phyloP scores from a whole-genome alignment of 2,888 invertebrate species.

The Bibio marci region DNA sequence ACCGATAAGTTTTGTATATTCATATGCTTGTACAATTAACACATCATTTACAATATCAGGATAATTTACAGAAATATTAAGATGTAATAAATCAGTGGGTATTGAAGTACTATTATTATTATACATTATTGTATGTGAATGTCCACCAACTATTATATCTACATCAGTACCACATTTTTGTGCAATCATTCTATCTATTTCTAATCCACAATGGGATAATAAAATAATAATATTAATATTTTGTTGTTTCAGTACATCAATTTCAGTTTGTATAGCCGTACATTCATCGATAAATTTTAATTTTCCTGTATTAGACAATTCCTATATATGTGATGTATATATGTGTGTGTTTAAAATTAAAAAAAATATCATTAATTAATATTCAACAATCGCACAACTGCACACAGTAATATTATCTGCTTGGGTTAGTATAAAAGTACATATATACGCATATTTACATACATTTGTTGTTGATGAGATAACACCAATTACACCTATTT shows the following conservation, averaged over 20 bases:
- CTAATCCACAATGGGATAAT: constrained; percentile 63
- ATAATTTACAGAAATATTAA: constrained; percentile 36
- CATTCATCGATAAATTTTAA: constrained; percentile 54
- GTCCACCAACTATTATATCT: constrained; percentile 69
- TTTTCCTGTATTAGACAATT: constrained; percentile 44
- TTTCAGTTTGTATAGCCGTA: constrained; percentile 46
- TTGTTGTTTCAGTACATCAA: constrained; percentile 38
- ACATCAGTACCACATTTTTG: constrained; percentile 42
- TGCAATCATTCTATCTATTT: constrained; percentile 49
- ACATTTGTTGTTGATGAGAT: constrained; percentile 49
- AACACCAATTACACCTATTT: constrained; percentile 66
- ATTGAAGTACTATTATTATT: constrained; percentile 37
- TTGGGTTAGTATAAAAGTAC: constrained; percentile 32
- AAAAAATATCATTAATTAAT: too few relatives aligned
- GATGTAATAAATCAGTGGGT: constrained; percentile 31
- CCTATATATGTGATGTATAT: constrained; percentile 26
- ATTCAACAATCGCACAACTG: too few relatives aligned
- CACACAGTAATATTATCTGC: too few relatives aligned
- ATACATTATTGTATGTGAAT: constrained; percentile 65
- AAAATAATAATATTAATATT: constrained; percentile 64
- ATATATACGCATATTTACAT: constrained; percentile 50
- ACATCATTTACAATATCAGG: constrained; percentile 46
- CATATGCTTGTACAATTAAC: constrained; percentile 55
- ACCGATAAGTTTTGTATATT: constrained; percentile 61
- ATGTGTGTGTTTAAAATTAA: constrained; percentile 11